phyloP scores from a whole-genome alignment of 2,888 invertebrate species.

The Pterostichus madidus region DNA sequence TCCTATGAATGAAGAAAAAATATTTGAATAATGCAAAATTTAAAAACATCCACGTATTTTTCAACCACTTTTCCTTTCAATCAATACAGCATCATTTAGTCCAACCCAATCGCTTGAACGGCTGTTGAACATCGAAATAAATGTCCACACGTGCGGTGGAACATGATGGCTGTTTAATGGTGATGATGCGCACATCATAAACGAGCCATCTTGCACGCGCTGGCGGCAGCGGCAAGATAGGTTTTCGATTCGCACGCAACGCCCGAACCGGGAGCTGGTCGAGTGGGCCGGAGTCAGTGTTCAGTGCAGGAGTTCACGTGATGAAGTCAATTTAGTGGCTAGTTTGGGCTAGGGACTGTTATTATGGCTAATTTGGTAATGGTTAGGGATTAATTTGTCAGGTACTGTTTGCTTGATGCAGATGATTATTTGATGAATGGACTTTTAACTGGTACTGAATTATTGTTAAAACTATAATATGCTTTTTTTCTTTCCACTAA shows the following conservation, averaged over 20 bases:
- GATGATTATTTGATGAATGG: constrained; percentile 10
- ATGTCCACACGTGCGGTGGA: constrained; percentile 50
- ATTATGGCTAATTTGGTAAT: constrained; percentile 45
- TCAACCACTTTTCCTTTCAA: constrained; percentile 9
- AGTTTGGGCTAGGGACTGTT: constrained; percentile 42
- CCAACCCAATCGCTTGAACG: constrained; percentile 5
- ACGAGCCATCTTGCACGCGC: constrained; percentile 47
- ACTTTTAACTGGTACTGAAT: not conserved
- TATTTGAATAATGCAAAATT: not conserved
- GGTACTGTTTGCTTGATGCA: constrained; percentile 5
- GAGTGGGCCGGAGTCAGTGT: not conserved
- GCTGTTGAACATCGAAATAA: constrained; percentile 35
- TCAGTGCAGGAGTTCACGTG: constrained; percentile 13
- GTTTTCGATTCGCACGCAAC: constrained; percentile 48
- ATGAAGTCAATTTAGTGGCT: constrained; percentile 41
- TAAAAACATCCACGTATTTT: not conserved
- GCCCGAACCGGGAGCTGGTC: constrained; percentile 11
- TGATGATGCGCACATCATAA: constrained; percentile 62
- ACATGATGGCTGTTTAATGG: constrained; percentile 59
- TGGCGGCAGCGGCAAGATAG: not conserved
- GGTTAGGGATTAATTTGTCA: constrained; percentile 38
- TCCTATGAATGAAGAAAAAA: too few species aligned
- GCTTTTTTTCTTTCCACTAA: not conserved
- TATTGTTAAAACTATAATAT: not conserved
- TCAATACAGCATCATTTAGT: constrained; percentile 23